Base-by-base conservation (phyloP, 2,113 vertebrate species). In the Cryptoleucopteryx plumbea region DNA sequence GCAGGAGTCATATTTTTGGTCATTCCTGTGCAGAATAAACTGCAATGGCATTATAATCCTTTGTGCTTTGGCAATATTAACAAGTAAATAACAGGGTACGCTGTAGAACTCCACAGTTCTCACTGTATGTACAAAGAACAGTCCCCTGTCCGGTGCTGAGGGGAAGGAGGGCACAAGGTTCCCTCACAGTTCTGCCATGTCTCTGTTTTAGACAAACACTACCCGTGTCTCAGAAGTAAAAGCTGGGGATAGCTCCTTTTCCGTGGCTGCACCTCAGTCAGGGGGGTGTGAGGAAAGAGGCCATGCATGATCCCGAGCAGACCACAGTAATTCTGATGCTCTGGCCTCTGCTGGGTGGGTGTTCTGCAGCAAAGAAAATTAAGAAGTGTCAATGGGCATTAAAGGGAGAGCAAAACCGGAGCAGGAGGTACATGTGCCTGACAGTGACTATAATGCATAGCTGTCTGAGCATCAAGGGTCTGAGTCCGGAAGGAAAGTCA, bases 401-500 rank as follows among this genome's bases (percentile, higher is more conserved):
- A 79, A 56, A 91, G 40, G 66, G 62, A 79, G 65, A 79, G 36
- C 61, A 75, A 72, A 93, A 65, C 40, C 0, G 1, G 45, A 48
- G 34, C 11, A 63, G 48, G 58, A 50, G n/a, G 40, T 58, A 9
- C 14, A 0, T 34, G 40, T 56, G 42, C 66, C 52, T 74, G 43
- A 74, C 27, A 56, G 82, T 63, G 48, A 62, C 61, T 82, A 7
- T 40, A 55, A 50, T 16, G 62, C 43, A 6, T 5, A 43, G 59
- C 67, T 77, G 38, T 40, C 42, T 59, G 25, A 86, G 43, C 62
- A 68, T 61, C n/a, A 52, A 67, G 73, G 58, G 8, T 68, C 73
- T 73, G 71, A 70, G 74, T 82, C 70, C 42, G 85, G 63, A 67
- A 92, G 29, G 32, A 66, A 67, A 63, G 93, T 93, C 82, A 81